Conservation (phyloP, 2,888 invertebrate species). For the Lutraria lutraria region DNA sequence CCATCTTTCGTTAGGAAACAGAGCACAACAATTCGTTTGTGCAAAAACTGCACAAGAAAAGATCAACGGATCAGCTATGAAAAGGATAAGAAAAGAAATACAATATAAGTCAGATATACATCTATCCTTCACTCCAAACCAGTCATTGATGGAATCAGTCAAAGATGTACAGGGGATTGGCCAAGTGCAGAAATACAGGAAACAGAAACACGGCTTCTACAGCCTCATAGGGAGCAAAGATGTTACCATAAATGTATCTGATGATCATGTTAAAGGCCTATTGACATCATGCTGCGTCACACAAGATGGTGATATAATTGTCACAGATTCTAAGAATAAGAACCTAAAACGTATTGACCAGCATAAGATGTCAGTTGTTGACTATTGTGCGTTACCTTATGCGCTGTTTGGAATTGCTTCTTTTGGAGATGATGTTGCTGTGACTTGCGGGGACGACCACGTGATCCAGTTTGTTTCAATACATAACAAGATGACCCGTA, state of each 20-base stretch:
- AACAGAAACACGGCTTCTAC: not conserved
- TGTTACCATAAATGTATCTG: not conserved
- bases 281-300: slow-evolving; percentile 24
- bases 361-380: not conserved
- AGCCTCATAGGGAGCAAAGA: not conserved
- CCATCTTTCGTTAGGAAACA: slow-evolving; percentile 5
- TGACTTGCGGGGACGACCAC: not conserved
- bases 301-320: slow-evolving; percentile 6
- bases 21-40: slow-evolving; percentile 31
- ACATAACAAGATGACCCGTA: not conserved
- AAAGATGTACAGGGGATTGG: not conserved
- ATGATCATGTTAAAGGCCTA: not conserved
- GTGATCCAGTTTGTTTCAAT: slow-evolving; percentile 34
- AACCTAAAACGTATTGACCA: slow-evolving; percentile 36
- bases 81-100: not conserved
- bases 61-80: not conserved
- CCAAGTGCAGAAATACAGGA: not conserved
- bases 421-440: slow-evolving; percentile 23
- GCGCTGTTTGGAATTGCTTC: not conserved
- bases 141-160: not conserved
- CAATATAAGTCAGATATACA: not conserved
- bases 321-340: slow-evolving; percentile 23
- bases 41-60: not conserved
- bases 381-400: not conserved
- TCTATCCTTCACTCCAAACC: not conserved